phyloP scores from a whole-genome alignment of 2,797 vertebrate species.

The Ispidina lecontei region DNA sequence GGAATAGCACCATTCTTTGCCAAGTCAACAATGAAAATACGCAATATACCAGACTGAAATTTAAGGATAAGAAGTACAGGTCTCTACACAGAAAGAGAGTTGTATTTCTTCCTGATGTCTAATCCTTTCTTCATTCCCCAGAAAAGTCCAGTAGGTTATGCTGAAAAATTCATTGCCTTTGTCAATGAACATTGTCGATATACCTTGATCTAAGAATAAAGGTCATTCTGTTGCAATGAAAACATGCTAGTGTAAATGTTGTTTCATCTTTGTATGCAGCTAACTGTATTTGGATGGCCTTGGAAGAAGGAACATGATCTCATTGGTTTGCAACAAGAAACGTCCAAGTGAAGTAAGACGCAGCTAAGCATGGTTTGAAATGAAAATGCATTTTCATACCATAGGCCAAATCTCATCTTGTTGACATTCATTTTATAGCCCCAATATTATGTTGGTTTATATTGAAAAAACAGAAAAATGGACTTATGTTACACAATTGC shows the following conservation, averaged over 20 bases:
- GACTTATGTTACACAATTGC: not conserved
- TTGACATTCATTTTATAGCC: not conserved
- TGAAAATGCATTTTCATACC: not conserved
- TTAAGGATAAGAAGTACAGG: not conserved
- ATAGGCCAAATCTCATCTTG: not conserved
- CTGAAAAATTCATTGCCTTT: not conserved
- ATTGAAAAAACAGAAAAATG: not conserved
- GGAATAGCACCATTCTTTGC: not conserved
- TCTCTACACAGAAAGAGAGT: not conserved
- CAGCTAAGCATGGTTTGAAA: not conserved
- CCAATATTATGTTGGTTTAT: not conserved
- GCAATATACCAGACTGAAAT: not conserved
- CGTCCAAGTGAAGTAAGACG: not conserved
- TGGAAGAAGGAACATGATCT: not conserved
- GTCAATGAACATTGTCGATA: not conserved
- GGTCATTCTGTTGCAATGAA: not conserved
- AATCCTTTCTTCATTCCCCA: not conserved
- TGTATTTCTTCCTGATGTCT: not conserved
- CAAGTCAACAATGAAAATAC: not conserved
- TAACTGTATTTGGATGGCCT: not conserved
- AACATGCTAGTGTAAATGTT: not conserved
- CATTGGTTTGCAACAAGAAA: not conserved
- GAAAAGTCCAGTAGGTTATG: not conserved
- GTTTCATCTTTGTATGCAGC: not conserved
- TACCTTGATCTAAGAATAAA: not conserved